Evolutionary conservation across 2,113 vertebrate genomes (phyloP).

Genomic region (Eurypyga helias): DNA sequence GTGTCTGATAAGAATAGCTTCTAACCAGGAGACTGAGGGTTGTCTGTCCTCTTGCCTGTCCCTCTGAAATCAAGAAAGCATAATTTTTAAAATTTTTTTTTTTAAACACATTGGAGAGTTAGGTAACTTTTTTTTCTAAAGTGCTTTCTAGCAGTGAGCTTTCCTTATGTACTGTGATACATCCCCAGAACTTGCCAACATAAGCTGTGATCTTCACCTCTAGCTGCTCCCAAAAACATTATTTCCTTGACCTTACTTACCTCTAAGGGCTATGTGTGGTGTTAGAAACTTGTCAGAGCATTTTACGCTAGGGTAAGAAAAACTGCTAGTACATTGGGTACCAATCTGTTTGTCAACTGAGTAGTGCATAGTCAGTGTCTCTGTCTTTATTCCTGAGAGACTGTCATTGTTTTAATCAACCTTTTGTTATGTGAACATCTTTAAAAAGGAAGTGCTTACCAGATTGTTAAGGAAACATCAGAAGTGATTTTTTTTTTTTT

Average conservation of each 20-base stretch:
- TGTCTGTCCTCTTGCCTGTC: not conserved
- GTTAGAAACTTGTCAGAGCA: not conserved
- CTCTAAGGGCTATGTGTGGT: not conserved
- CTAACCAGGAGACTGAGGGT: not conserved
- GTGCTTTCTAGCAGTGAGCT: not conserved
- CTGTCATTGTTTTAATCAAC: not conserved
- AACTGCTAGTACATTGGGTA: not conserved
- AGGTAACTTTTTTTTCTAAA: not conserved
- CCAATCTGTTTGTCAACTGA: not conserved
- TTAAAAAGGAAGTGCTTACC: not conserved
- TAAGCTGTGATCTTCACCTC: not conserved
- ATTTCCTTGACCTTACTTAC: not conserved
- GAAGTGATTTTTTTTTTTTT: not conserved
- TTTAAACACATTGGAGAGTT: not conserved
- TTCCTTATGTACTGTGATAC: not conserved
- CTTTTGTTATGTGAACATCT: not conserved
- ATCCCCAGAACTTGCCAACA: not conserved
- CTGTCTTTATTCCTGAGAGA: accelerated
- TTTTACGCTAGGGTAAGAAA: not conserved
- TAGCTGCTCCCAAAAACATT: not conserved
- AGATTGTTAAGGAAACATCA: not conserved
- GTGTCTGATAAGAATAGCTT: not conserved
- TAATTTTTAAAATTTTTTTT: not conserved
- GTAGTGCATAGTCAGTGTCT: accelerated
- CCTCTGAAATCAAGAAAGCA: not conserved